Evolutionary conservation across 2,888 invertebrate species (phyloP).

Genomic region (Drosophila bunnanda): DNA sequence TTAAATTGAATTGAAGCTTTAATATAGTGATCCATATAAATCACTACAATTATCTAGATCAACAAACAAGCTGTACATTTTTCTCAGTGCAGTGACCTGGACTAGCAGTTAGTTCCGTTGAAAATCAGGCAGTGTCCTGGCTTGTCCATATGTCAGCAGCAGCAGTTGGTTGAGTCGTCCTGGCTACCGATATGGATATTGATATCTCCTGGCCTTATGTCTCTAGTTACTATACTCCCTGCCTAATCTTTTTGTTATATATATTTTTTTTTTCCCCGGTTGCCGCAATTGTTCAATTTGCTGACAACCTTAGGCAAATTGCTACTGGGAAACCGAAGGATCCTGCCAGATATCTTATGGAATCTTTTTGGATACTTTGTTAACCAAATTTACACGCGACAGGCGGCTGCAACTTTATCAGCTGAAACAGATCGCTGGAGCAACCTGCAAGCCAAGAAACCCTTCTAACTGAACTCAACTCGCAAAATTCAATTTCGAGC

Average conservation of each 20-base stretch:
- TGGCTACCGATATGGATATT: conserved; percentile 63
- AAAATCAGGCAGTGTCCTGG: conserved; percentile 46
- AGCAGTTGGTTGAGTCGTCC: conserved; percentile 69
- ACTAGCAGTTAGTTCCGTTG: conserved; percentile 55
- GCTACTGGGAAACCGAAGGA: conserved; percentile 8
- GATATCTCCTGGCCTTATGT: conserved; percentile 55
- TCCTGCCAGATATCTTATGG: conserved; percentile 15
- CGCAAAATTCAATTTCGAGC: conserved; percentile 69
- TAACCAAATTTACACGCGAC: conserved; percentile 43
- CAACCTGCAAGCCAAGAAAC: conserved; percentile 53
- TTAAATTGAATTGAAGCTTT: not conserved
- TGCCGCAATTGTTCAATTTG: conserved; percentile 40
- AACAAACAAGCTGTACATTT: not conserved
- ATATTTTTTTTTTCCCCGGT: conserved; percentile 36
- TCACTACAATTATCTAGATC: no score
- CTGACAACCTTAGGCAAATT: conserved; percentile 38
- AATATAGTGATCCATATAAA: no score
- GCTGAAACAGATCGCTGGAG: conserved; percentile 31
- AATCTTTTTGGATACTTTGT: conserved; percentile 43
- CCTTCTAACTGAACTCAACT: conserved; percentile 42
- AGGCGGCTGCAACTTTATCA: conserved; percentile 66
- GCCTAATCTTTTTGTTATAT: conserved; percentile 44
- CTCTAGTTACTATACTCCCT: conserved; percentile 27
- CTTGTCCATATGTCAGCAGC: conserved; percentile 61
- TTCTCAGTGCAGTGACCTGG: conserved; percentile 16